These are phyloP conservation scores for Notiomystis cincta DNA, from an alignment of 2,113 vertebrate genomes.

Conservation along the genomic window DNA sequence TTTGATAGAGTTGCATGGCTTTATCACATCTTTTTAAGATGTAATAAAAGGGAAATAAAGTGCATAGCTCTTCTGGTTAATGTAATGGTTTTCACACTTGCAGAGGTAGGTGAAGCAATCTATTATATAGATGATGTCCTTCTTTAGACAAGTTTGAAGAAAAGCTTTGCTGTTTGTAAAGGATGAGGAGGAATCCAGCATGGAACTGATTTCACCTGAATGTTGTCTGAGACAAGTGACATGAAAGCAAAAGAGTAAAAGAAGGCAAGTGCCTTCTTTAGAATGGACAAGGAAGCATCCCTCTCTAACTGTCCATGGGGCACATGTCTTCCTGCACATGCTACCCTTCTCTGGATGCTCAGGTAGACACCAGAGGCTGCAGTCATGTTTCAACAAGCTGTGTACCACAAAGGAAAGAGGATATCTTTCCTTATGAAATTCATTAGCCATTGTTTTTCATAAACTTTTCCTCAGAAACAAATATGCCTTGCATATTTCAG, in stretches of 20 bases:
- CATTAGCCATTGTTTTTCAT: not conserved
- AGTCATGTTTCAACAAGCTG: not conserved
- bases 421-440: not conserved
- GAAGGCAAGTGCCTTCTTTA: not conserved
- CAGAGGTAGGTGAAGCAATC: not conserved
- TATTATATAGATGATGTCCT: not conserved
- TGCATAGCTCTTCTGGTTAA: not conserved
- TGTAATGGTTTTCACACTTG: not conserved
- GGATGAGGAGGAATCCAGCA: not conserved
- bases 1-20: not conserved
- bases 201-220: not conserved
- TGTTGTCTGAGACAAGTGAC: not conserved
- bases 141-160: not conserved
- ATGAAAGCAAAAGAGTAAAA: not conserved
- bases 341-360: not conserved
- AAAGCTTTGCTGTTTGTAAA: not conserved
- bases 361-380: not conserved
- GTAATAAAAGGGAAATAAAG: conserved; percentile 13
- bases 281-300: not conserved
- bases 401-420: not conserved
- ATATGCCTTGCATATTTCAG: not conserved
- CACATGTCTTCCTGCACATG: not conserved
- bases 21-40: conserved; percentile 35
- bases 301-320: not conserved
- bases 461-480: not conserved